Evolutionary conservation across 2,797 vertebrate species (phyloP).

Genomic region (Channa striata): DNA sequence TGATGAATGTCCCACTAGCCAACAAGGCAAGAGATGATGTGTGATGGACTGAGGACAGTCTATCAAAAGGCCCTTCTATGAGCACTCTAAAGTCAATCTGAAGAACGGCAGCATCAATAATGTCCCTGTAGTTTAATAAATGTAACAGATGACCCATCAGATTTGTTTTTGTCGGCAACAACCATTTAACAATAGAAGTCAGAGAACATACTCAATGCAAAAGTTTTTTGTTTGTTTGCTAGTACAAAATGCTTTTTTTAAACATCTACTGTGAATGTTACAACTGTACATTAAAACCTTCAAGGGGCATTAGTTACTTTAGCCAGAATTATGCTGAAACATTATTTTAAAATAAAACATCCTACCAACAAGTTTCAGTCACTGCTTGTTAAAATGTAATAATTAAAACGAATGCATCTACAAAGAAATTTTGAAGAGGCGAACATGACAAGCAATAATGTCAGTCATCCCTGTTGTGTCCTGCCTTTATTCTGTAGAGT

Average conservation of each 20-base stretch:
- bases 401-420: neutral
- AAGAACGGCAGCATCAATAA: constrained; percentile 3
- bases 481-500: constrained; percentile 34
- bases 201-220: constrained; percentile 3
- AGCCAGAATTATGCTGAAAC: neutral
- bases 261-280: too few relatives aligned
- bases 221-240: neutral
- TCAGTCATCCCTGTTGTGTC: constrained; percentile 9
- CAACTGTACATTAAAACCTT: constrained; percentile 10
- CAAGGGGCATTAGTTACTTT: neutral
- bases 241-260: too few relatives aligned
- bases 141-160: neutral
- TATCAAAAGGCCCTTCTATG: neutral
- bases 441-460: constrained; percentile 23
- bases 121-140: constrained; percentile 7
- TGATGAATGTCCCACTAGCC: constrained; percentile 43
- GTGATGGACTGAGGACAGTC: constrained; percentile 19
- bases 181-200: constrained; percentile 5
- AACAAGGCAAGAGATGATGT: constrained; percentile 27
- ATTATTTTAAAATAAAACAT: neutral
- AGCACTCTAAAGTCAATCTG: constrained; percentile 8
- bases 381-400: neutral
- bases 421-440: neutral
- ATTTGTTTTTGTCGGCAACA: constrained; percentile 17
- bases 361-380: neutral